These are phyloP conservation scores for Ctenopoma multispine DNA, from an alignment of 2,797 vertebrate genomes.

Conservation along the genomic window DNA sequence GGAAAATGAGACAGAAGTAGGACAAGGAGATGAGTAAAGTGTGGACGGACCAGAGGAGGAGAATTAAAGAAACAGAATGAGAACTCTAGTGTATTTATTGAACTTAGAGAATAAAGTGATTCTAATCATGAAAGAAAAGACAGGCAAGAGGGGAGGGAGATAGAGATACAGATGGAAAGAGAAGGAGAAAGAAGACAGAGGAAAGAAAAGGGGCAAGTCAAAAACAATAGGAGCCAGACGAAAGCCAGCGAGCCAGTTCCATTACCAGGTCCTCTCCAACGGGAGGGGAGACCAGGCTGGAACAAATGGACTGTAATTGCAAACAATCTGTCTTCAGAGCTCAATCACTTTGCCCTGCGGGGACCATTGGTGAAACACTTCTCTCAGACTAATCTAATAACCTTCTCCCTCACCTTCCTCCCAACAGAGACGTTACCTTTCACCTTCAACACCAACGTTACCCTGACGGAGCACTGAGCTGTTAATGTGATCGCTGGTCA, in stretches of 20 bases:
- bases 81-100: constrained; percentile 40
- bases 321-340: constrained; percentile 79
- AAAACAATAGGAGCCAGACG: constrained; percentile 49
- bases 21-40: neutral
- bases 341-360: constrained; percentile 76
- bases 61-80: constrained; percentile 17
- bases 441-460: constrained; percentile 51
- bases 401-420: constrained; percentile 53
- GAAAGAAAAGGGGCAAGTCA: constrained; percentile 36
- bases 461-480: constrained; percentile 2
- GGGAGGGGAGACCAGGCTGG: constrained; percentile 51
- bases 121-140: constrained; percentile 19
- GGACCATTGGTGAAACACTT: constrained; percentile 64
- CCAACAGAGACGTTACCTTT: constrained; percentile 58
- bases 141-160: neutral
- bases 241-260: constrained; percentile 52
- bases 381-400: constrained; percentile 76
- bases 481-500: constrained; percentile 20
- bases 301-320: constrained; percentile 82
- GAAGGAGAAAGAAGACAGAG: constrained; percentile 1
- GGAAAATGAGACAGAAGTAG: constrained; percentile 7
- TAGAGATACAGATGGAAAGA: constrained; percentile 35
- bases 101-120: constrained; percentile 40
- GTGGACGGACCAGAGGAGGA: neutral
- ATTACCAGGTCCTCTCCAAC: constrained; percentile 56